Base-by-base conservation (phyloP, 2,888 invertebrate species). In the Cheilosia variabilis region DNA sequence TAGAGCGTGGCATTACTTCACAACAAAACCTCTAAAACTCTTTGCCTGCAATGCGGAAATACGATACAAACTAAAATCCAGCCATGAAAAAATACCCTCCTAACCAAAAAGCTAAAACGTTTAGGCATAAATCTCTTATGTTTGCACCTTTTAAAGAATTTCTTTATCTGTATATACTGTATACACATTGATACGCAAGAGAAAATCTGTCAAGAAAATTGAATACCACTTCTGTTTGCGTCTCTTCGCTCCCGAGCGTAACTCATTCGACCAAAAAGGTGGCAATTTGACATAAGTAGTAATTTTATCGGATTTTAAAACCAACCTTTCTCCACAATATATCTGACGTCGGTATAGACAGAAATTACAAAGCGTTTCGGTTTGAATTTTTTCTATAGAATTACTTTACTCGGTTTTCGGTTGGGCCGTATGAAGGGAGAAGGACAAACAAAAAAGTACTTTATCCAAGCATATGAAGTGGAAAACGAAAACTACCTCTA, bases 401-500 rank as follows among this genome's bases (percentile, higher is more conserved):
- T 47, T 50, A 58, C 34, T 57, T 55, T 71, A 57, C 52, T 66
- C 57, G 65, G 66, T 27, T 60, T 58, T 66, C 57, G 65, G 65
- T 37, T 60, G 45, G 10, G 13, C 7, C 19, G 7, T 43, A 34
- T n/a, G n/a, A 31, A 58, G 60, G 34, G 15, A 3, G 2, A 31
- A 22, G 15, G n/a, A 45, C 5, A 31, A 62, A 53, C 24, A 69
- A 17, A 69, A 34, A 17, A 22, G 27, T 50, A 6, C 37, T 73
- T 62, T 55, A 19, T 24, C 43, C 62, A 24, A 62, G 24, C 62
- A 57, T 62, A 50, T 68, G 72, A 50, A 73, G 78, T 43, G 68
- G 71, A 73, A 68, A 78, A 78, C 60, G 66, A 68, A 68, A 78
- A 73, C 60, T 78, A 72, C 71, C 78, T 77, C 41, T 27, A 58